Base-by-base conservation (phyloP, 2,113 vertebrate genomes). In the Porphyrio hochstetteri region DNA sequence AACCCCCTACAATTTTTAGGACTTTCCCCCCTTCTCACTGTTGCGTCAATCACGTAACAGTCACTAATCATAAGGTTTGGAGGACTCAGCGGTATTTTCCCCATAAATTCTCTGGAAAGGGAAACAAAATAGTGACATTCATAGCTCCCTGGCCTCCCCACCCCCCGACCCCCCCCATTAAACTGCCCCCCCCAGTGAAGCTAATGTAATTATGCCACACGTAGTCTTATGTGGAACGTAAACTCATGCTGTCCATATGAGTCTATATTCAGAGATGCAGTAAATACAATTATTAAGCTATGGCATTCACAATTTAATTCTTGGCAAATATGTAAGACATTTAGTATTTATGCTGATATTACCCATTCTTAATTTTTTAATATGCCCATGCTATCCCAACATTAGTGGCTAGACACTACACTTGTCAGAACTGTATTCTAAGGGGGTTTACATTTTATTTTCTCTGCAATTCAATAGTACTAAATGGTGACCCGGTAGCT, bases 81-180 rank as follows among this genome's bases (percentile, higher is more conserved):
- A 93, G 68, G 71, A 27, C 14, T 14, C 13, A 10, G 17, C 5
- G 16, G 14, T 53, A 63, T 57, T 52, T 82, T 56, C 19, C 24
- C 23, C 31, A 38, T 17, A 44, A 38, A 40, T 29, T 42, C 17
- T 72, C 48, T 14, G 24, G 79, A 42, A 10, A 76, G 11, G 35
- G 75, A 74, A 79, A 81, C 23, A 65, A 67, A 67, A 29, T 2
- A 79, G 16, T 17, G 17, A 67, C 46, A 50, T 63, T 67, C 33
- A n/a, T 7, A 25, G 57, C 15, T 17, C 12, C 28, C 9, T 19
- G 48, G 52, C 1, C 1, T 1, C 2, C 21, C n/a, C n/a, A n/a
- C n/a, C n/a, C n/a, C n/a, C n/a, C n/a, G n/a, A n/a, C n/a, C n/a
- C n/a, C 31, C 42, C 27, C 27, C 5, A 48, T 72, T 33, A 82